Conservation (phyloP, 1,140 invertebrate genomes). For the Druon quercuslanigerum region DNA sequence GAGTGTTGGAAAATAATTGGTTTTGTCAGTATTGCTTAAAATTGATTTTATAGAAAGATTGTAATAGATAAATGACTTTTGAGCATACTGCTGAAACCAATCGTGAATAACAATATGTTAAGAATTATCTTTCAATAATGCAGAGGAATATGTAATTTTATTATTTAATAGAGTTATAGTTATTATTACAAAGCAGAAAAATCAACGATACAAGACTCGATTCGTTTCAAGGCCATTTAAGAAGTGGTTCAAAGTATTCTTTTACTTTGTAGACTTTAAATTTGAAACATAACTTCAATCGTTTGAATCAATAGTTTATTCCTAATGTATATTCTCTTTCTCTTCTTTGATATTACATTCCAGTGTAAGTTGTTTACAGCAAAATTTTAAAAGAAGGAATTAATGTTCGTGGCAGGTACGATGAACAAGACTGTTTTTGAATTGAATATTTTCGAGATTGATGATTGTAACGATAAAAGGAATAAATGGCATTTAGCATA, state of each 20-base stretch:
- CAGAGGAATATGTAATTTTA: not conserved
- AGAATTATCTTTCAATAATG: constrained; percentile 19
- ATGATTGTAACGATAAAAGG: constrained; percentile 1
- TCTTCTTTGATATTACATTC: too few species aligned
- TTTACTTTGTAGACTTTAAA: too few species aligned
- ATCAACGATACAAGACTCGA: not conserved
- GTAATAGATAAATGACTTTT: not conserved
- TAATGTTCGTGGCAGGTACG: not conserved
- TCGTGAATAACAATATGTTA: not conserved
- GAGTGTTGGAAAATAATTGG: not conserved
- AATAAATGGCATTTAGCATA: constrained; percentile 30
- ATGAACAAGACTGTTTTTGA: constrained; percentile 24
- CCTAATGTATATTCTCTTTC: too few species aligned
- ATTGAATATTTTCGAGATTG: constrained; percentile 10
- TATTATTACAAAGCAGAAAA: constrained; percentile 7
- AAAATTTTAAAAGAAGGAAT: not conserved
- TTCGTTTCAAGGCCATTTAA: too few species aligned
- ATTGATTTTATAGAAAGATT: not conserved
- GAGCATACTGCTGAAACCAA: not conserved
- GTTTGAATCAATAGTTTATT: too few species aligned
- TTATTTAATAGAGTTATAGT: not conserved
- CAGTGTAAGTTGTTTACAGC: too few species aligned
- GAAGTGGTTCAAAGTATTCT: too few species aligned
- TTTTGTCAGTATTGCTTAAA: constrained; percentile 8
- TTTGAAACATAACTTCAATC: too few species aligned